These are phyloP conservation scores for Triplophysa siluroides DNA, from an alignment of 2,113 vertebrate genomes.

Conservation along the genomic window DNA sequence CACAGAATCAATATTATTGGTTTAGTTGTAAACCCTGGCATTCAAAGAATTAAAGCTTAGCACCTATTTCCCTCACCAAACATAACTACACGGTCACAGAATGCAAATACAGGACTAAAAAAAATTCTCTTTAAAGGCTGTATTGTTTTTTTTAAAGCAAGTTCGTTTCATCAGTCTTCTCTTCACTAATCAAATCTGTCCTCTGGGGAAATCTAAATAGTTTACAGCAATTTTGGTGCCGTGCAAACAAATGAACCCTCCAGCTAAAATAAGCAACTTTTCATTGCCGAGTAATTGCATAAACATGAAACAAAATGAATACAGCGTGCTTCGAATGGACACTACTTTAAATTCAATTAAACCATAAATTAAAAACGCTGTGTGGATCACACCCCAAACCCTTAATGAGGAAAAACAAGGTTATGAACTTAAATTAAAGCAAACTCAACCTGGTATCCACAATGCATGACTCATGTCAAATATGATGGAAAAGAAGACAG, in stretches of 20 bases:
- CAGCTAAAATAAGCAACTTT: constrained; percentile 42
- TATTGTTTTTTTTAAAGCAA: not conserved
- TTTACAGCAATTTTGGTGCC: constrained; percentile 28
- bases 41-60: not conserved
- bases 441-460: not conserved
- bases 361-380: constrained; percentile 24
- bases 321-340: constrained; percentile 37
- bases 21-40: too few relatives aligned
- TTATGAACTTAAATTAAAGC: not conserved
- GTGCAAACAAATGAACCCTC: constrained; percentile 33
- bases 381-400: constrained; percentile 8
- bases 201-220: constrained; percentile 52
- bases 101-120: not conserved
- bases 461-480: constrained; percentile 25
- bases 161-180: not conserved
- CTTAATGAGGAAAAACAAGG: constrained; percentile 13
- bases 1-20: too few relatives aligned
- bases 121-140: not conserved
- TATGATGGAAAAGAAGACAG: not conserved
- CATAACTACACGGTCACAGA: not conserved
- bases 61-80: too few relatives aligned
- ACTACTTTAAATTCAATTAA: not conserved
- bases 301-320: constrained; percentile 29
- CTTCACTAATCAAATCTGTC: constrained; percentile 41
- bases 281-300: constrained; percentile 44